Percentiles rank a stretch among this genome's conserved stretches.
phyloP scores from a whole-genome alignment of 2,888 invertebrate genomes.

The Frankliniella intonsa region DNA sequence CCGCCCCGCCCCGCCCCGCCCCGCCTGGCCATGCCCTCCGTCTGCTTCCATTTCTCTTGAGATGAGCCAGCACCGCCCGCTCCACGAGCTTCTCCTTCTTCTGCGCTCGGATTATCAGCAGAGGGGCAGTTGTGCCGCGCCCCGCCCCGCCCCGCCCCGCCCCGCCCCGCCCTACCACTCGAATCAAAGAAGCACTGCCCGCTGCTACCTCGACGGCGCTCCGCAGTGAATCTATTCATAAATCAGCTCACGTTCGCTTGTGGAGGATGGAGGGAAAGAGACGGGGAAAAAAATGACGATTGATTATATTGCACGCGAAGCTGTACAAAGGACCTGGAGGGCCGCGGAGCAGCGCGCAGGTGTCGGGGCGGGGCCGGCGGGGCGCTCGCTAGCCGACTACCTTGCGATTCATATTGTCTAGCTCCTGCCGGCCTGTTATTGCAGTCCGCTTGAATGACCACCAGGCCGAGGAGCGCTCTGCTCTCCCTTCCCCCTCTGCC shows the following conservation, averaged over 20 bases:
- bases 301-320: constrained; percentile 15
- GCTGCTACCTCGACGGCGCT: neutral
- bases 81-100: neutral
- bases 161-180: neutral
- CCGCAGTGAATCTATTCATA: constrained; percentile 18
- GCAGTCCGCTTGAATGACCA: too few species aligned
- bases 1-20: neutral
- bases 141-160: neutral
- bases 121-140: neutral
- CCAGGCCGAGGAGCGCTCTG: too few species aligned
- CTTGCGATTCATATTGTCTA: too few species aligned
- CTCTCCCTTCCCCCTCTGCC: too few species aligned
- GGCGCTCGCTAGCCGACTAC: too few species aligned
- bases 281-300: neutral
- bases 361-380: too few species aligned
- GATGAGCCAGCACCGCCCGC: neutral
- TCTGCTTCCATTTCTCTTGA: neutral
- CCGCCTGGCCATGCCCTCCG: neutral
- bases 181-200: neutral
- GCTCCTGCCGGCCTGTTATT: too few species aligned
- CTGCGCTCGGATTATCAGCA: neutral
- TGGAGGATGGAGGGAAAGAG: neutral
- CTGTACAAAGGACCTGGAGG: neutral
- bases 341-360: neutral
- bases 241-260: constrained; percentile 16